These are phyloP conservation scores for Tragulus kanchil DNA, from an alignment of 2,113 vertebrate genomes.

Conservation along the genomic window DNA sequence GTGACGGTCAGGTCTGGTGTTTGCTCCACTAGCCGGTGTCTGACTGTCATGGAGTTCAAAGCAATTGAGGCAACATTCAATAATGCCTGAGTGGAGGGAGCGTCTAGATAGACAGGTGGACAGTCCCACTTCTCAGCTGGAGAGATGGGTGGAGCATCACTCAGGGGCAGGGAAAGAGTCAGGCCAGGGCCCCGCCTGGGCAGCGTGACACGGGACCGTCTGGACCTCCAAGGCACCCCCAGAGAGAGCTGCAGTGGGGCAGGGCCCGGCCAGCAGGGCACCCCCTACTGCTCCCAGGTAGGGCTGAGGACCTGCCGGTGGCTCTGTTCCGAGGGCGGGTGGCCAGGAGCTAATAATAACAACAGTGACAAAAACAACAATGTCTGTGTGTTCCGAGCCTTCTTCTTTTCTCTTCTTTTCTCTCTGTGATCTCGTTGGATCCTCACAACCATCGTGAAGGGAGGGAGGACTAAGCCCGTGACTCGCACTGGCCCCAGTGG, in stretches of 20 bases:
- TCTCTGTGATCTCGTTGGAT: slow-evolving; percentile 45
- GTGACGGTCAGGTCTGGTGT: background rate
- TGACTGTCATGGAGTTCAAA: slow-evolving; percentile 36
- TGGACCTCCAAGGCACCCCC: background rate
- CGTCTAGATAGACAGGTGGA: background rate
- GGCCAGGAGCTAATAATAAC: slow-evolving; percentile 32
- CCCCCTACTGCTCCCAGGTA: background rate
- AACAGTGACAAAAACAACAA: slow-evolving; percentile 25
- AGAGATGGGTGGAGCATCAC: background rate
- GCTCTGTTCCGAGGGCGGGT: background rate
- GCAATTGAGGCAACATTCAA: background rate
- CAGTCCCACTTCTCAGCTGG: background rate
- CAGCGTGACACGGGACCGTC: background rate
- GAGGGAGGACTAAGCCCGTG: background rate
- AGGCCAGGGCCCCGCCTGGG: background rate
- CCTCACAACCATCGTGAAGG: slow-evolving; percentile 9
- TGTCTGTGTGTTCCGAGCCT: background rate
- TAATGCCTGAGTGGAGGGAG: background rate
- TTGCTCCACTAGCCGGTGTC: background rate
- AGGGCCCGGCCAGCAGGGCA: background rate
- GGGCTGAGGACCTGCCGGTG: background rate
- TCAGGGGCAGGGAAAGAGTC: no score
- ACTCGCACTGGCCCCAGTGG: background rate
- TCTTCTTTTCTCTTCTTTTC: slow-evolving; percentile 44
- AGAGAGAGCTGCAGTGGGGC: background rate